phyloP scores from a whole-genome alignment of 1,140 invertebrate genomes.

The Drosophila pectinifera region DNA sequence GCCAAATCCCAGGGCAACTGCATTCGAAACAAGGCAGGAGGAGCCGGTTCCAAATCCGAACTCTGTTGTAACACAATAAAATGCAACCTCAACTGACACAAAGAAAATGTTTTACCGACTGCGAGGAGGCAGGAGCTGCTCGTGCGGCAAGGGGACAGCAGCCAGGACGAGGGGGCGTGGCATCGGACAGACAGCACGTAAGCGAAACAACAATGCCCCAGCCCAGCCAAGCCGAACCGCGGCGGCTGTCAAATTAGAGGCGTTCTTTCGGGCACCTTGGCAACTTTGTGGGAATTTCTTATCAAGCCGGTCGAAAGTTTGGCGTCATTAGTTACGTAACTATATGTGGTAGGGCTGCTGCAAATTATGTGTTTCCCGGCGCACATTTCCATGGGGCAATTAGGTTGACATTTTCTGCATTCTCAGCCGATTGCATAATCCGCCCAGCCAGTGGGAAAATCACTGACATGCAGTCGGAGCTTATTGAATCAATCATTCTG shows the following conservation, averaged over 20 bases:
- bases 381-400: conserved; percentile 7
- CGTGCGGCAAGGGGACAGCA: conserved; percentile 36
- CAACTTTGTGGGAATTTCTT: conserved; percentile 56
- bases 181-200: conserved; percentile 75
- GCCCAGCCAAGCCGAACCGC: conserved; percentile 31
- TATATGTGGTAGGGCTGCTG: background rate
- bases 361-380: background rate
- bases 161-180: conserved; percentile 45
- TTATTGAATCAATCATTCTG: conserved; percentile 66
- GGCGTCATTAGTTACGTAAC: conserved; percentile 11
- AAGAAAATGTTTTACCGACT: conserved; percentile 77
- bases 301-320: conserved; percentile 13
- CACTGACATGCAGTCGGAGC: conserved; percentile 16
- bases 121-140: conserved; percentile 52
- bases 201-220: conserved; percentile 75
- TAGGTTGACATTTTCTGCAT: conserved; percentile 14
- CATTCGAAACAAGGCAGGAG: conserved; percentile 43
- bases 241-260: conserved; percentile 80
- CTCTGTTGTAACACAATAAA: conserved; percentile 79
- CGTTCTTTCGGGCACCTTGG: conserved; percentile 38
- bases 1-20: conserved; percentile 67
- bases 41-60: conserved; percentile 46
- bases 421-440: conserved; percentile 30
- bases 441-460: conserved; percentile 41
- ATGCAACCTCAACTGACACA: conserved; percentile 82